Conservation (phyloP, 1,140 invertebrate species). For the Asobara japonica region DNA sequence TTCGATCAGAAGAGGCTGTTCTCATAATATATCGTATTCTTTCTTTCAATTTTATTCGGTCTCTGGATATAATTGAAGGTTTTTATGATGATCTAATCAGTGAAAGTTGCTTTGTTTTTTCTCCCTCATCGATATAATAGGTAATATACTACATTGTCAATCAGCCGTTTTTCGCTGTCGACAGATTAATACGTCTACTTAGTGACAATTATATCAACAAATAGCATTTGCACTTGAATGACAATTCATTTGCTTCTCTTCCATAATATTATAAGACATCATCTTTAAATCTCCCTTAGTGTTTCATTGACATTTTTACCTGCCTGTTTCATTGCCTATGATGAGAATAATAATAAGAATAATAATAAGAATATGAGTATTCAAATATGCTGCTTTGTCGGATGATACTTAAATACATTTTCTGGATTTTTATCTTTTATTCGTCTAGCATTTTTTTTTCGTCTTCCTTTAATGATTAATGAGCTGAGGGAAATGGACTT, state of each 20-base stretch:
- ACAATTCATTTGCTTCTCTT: conserved; percentile 19
- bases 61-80: neutral
- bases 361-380: conserved; percentile 38
- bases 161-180: conserved; percentile 28
- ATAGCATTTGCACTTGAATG: conserved; percentile 42
- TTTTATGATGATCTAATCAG: neutral
- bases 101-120: neutral
- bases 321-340: neutral
- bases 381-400: conserved; percentile 35
- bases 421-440: conserved; percentile 16
- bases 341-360: no score
- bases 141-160: conserved; percentile 31
- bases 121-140: conserved; percentile 8
- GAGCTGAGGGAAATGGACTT: conserved; percentile 4
- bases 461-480: conserved; percentile 9
- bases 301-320: conserved; percentile 8
- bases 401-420: conserved; percentile 27
- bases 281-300: conserved; percentile 7
- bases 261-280: conserved; percentile 25
- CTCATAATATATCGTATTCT: conserved; percentile 34
- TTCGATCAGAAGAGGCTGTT: conserved; percentile 47
- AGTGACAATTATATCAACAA: conserved; percentile 43
- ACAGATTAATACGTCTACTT: conserved; percentile 39
- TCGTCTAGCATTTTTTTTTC: neutral
- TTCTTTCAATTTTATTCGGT: conserved; percentile 6